Evolutionary conservation across 2,113 vertebrate species (phyloP).

Genomic region (Aptenodytes forsteri): DNA sequence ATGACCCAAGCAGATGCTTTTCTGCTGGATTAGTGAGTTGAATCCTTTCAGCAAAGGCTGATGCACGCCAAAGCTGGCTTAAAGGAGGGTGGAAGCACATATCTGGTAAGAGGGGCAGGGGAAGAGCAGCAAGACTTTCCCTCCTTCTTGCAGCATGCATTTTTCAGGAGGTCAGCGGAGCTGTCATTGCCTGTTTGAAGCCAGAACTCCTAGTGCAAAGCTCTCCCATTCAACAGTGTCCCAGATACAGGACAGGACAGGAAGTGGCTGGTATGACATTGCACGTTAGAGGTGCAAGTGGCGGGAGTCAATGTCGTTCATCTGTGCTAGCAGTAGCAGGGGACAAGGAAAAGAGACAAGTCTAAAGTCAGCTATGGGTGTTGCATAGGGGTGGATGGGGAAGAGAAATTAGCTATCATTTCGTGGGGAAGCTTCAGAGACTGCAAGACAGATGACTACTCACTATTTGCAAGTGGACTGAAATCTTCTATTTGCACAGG

Average conservation of each 20-base stretch:
- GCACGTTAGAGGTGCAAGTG: neutral
- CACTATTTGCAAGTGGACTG: slow-evolving; percentile 40
- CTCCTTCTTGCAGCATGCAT: neutral
- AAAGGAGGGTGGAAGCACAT: neutral
- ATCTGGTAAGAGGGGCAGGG: neutral
- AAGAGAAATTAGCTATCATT: neutral
- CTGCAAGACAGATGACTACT: neutral
- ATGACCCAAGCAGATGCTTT: neutral
- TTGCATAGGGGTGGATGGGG: neutral
- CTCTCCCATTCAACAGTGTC: neutral
- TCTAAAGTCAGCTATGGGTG: neutral
- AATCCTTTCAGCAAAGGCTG: neutral
- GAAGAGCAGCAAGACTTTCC: neutral
- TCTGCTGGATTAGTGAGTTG: neutral
- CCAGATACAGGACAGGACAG: neutral
- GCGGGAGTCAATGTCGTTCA: neutral
- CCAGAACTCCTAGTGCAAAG: neutral
- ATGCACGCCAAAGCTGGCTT: neutral
- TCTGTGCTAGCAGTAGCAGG: neutral
- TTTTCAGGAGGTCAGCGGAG: neutral
- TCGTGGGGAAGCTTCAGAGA: neutral
- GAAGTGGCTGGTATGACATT: neutral
- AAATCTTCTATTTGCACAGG: neutral
- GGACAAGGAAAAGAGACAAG: neutral
- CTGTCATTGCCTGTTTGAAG: neutral